Evolutionary conservation across 2,888 invertebrate genomes (phyloP).

Genomic region (Caenorhabditis sinica): DNA sequence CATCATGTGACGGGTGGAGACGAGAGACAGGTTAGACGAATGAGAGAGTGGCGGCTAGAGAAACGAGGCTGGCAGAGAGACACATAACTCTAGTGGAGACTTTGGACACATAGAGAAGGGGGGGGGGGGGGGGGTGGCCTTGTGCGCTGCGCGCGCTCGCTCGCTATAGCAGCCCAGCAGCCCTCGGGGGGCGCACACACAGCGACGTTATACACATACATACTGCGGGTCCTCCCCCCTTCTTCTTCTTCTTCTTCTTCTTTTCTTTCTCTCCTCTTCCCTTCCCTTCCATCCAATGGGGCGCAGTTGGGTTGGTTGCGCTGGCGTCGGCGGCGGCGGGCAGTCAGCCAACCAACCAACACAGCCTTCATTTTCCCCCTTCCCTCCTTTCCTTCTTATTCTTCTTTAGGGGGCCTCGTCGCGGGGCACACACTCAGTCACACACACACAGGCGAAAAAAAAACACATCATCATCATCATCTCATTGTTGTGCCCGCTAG

Average conservation of each 20-base stretch:
- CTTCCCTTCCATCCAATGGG: constrained; percentile 22
- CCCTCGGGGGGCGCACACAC: constrained; percentile 36
- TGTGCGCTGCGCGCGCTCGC: constrained; percentile 54
- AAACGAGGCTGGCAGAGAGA: constrained; percentile 6
- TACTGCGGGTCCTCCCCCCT: constrained; percentile 23
- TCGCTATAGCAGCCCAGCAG: constrained; percentile 56
- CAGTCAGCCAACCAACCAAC: neutral
- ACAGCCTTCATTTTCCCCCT: neutral
- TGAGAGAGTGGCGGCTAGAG: constrained; percentile 19
- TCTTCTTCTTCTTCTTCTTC: constrained; percentile 29
- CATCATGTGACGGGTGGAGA: constrained; percentile 30
- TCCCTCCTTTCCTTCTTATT: constrained; percentile 23
- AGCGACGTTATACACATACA: constrained; percentile 36
- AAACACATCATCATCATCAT: constrained; percentile 63
- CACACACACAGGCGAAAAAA: constrained; percentile 22
- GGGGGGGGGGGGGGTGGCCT: constrained; percentile 46
- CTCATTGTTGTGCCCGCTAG: constrained; percentile 57
- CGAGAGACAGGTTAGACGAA: neutral
- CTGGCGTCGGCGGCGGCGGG: neutral
- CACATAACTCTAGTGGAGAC: neutral
- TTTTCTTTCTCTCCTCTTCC: constrained; percentile 24
- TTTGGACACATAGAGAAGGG: too few relatives aligned
- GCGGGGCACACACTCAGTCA: constrained; percentile 22
- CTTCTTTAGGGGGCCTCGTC: neutral
- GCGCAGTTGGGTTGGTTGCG: constrained; percentile 28